Percentiles rank a stretch among this genome's conserved stretches.
These are phyloP conservation scores for Agrochola macilenta DNA, from an alignment of 2,888 invertebrate species.

Conservation along the genomic window DNA sequence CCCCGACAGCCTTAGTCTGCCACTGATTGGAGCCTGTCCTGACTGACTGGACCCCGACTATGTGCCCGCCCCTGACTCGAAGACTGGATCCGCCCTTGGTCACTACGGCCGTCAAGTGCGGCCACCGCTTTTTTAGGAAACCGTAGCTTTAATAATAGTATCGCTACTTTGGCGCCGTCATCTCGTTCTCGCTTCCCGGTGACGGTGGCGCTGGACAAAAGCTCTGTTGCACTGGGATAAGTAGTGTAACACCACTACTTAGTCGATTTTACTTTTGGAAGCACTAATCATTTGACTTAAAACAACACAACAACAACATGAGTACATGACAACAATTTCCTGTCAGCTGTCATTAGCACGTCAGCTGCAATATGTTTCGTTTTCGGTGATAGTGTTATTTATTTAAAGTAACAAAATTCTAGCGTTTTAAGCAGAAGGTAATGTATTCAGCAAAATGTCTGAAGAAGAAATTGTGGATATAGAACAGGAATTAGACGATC, in stretches of 20 bases:
- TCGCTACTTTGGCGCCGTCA: neutral
- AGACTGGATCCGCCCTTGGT: too few species aligned
- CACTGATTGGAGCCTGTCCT: too few species aligned
- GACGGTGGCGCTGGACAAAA: neutral
- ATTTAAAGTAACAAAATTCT: constrained; percentile 54
- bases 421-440: constrained; percentile 58
- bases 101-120: too few species aligned
- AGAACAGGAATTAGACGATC: constrained; percentile 86
- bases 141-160: neutral
- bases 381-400: constrained; percentile 55
- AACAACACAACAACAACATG: constrained; percentile 67
- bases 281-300: constrained; percentile 30
- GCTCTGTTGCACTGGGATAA: neutral
- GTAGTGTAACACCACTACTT: neutral
- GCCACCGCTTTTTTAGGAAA: too few species aligned
- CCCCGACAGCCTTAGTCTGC: too few species aligned
- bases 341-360: constrained; percentile 58
- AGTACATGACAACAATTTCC: constrained; percentile 70
- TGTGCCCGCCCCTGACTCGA: too few species aligned
- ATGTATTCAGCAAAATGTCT: constrained; percentile 79
- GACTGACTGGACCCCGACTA: too few species aligned
- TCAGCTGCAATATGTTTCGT: constrained; percentile 65
- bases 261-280: constrained; percentile 22
- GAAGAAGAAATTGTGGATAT: constrained; percentile 85
- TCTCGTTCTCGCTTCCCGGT: neutral